Base-by-base conservation (phyloP, 2,797 vertebrate genomes). In the Bryconaethiops microstoma region DNA sequence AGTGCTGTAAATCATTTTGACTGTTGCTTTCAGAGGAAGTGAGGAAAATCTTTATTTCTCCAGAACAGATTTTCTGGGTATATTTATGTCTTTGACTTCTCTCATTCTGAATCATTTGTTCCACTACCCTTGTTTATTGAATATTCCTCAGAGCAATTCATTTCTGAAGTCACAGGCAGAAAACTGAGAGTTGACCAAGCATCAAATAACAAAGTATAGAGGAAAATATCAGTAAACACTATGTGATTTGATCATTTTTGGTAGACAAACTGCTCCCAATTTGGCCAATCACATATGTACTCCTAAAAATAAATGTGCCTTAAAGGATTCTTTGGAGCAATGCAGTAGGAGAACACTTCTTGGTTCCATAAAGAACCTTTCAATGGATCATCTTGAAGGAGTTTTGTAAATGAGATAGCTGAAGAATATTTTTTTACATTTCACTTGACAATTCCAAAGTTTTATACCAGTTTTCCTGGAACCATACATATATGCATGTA, bases 21-120 rank as follows among this genome's bases (percentile, higher is more conserved):
- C 86, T 29, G 85, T 59, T 80, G 76, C 63, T 72, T 74, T 40
- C 1, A 64, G 83, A 86, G 62, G 64, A 76, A 45, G 2, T 64
- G 50, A 82, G 77, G 67, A 73, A 88, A 90, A 84, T 89, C 75
- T 82, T 81, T 88, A 86, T 86, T 81, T 77, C 42, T 78, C 57
- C 74, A 25, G n/a, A 73, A 80, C 55, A 79, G 78, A 81, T 80
- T 76, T 79, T 81, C 65, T 17, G 79, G 45, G 35, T 78, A 68
- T 71, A 52, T 86, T 87, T 81, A 74, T 86, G 81, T 82, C 45
- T 81, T 72, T 67, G 70, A 87, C 69, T 78, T 81, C 62, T 83
- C 45, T n/a, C 74, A 76, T 78, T 77, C 73, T 17, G 76, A 78
- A 67, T 69, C 75, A 82, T 85, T 87, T 81, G 78, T 86, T 57